These are phyloP conservation scores for Setophaga petechia DNA, from an alignment of 2,113 vertebrate species.

Conservation along the genomic window DNA sequence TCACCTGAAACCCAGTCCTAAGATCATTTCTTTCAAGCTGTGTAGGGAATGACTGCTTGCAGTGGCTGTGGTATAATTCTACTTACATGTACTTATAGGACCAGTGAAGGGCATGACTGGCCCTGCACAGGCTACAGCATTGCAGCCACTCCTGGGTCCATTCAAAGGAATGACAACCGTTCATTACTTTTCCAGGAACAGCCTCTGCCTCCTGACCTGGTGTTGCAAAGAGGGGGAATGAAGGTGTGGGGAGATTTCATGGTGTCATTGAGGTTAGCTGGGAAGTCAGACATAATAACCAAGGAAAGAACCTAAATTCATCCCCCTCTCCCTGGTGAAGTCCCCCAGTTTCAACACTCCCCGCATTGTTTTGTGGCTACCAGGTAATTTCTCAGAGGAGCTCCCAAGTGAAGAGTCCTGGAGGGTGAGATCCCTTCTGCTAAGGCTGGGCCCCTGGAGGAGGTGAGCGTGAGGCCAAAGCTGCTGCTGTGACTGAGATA, in stretches of 20 bases:
- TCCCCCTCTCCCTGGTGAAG: background rate
- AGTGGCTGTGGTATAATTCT: background rate
- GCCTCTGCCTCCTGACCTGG: background rate
- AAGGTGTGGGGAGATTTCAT: background rate
- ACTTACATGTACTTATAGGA: accelerated
- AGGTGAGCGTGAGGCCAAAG: background rate
- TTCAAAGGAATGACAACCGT: background rate
- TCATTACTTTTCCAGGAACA: background rate
- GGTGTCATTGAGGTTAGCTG: background rate
- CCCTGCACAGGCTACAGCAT: accelerated
- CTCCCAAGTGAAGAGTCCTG: background rate
- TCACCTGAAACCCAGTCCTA: background rate
- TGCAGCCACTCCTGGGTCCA: background rate
- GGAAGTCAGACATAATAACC: background rate
- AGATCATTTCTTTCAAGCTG: accelerated
- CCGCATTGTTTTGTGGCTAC: background rate
- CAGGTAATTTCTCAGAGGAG: background rate
- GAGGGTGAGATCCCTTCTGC: background rate
- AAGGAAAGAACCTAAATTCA: background rate
- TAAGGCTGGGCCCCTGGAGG: background rate
- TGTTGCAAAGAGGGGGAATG: accelerated
- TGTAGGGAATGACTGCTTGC: background rate
- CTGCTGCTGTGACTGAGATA: background rate
- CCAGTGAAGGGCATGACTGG: accelerated
- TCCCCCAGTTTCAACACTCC: background rate